A percentile compares a stretch with the other conserved stretches of the same genome.
Evolutionary conservation across 2,797 vertebrate species (phyloP).

Genomic region (Okamejei kenojei): DNA sequence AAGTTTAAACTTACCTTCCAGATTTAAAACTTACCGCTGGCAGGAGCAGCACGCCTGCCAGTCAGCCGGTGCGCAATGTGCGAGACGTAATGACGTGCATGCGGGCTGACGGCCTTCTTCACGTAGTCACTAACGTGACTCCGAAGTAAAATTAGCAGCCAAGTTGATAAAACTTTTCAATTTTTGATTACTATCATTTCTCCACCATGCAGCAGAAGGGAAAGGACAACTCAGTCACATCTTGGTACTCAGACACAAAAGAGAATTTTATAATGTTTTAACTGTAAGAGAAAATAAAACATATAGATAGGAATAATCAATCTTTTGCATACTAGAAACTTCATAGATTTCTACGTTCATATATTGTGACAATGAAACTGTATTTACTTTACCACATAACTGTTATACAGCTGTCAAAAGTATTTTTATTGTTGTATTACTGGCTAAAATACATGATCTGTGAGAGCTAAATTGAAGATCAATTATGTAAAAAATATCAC

Average conservation of each 20-base stretch:
- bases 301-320: not conserved
- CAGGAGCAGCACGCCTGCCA: no score
- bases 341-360: not conserved
- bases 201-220: not conserved
- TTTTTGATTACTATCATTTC: no score
- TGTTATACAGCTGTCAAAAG: not conserved
- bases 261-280: not conserved
- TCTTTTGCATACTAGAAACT: not conserved
- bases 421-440: not conserved
- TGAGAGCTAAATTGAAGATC: not conserved
- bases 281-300: not conserved
- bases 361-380: not conserved
- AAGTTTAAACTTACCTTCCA: no score
- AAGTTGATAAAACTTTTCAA: no score
- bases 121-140: no score
- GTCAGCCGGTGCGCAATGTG: no score
- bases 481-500: not conserved
- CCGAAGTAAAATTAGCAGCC: no score
- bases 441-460: not conserved
- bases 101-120: no score
- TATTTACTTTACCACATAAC: not conserved
- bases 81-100: no score
- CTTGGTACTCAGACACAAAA: no score
- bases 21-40: no score
- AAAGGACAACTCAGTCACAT: constrained; percentile 5